Conservation (phyloP, 2,888 invertebrate genomes). For the Chloroclysta siterata region DNA sequence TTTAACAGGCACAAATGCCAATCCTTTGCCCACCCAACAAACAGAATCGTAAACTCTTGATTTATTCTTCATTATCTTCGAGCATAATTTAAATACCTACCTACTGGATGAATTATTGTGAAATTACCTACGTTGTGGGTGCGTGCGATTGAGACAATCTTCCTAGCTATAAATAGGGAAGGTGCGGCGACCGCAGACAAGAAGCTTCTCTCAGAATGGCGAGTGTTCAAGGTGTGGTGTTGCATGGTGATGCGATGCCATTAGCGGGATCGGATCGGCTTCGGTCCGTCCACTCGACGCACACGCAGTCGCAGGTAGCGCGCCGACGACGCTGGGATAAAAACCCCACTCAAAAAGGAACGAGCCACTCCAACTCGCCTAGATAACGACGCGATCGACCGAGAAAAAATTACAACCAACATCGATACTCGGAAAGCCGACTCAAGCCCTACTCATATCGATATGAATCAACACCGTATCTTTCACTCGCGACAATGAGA, state of each 20-base stretch:
- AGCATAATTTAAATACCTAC: conserved; percentile 49
- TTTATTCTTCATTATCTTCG: conserved; percentile 57
- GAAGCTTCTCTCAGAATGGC: conserved; percentile 50
- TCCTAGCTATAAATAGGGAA: conserved; percentile 35
- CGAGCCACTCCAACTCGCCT: conserved; percentile 74
- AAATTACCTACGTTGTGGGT: conserved; percentile 39
- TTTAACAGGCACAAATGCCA: not conserved
- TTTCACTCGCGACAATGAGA: conserved; percentile 53
- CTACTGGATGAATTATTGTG: conserved; percentile 50
- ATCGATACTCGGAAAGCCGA: conserved; percentile 47
- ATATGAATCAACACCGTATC: conserved; percentile 59
- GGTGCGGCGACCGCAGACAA: conserved; percentile 42
- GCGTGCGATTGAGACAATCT: conserved; percentile 8
- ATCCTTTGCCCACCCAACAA: conserved; percentile 10
- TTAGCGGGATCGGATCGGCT: conserved; percentile 56
- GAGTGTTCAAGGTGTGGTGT: conserved; percentile 57
- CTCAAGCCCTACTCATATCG: conserved; percentile 45
- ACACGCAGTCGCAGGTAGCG: conserved; percentile 70
- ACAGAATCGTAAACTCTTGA: conserved; percentile 62
- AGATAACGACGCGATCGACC: conserved; percentile 63
- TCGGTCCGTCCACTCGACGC: conserved; percentile 51
- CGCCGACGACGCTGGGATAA: conserved; percentile 63
- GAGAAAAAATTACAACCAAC: conserved; percentile 53
- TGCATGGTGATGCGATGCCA: conserved; percentile 54
- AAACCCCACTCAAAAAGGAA: conserved; percentile 80